A percentile compares a stretch with the other conserved stretches of the same genome.
Conservation (phyloP, 2,888 invertebrate species). For the Polia nebulosa region DNA sequence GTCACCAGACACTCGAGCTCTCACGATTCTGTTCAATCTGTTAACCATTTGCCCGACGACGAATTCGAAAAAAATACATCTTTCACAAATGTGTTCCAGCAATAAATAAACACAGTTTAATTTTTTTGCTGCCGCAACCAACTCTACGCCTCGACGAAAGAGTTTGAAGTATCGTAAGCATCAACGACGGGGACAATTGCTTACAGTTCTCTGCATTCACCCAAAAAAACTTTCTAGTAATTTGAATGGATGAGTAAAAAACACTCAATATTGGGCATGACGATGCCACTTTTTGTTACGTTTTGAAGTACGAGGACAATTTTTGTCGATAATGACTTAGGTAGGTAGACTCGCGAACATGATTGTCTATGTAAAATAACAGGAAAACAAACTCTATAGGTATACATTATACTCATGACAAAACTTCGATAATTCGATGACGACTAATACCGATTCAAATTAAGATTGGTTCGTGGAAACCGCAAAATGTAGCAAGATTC, state of each 20-base stretch:
- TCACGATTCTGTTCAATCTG: slow-evolving; percentile 71
- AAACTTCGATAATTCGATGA: slow-evolving; percentile 16
- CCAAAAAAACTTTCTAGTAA: slow-evolving; percentile 43
- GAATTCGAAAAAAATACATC: slow-evolving; percentile 58
- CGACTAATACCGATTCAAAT: not conserved
- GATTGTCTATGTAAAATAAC: slow-evolving; percentile 19
- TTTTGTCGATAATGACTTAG: not conserved
- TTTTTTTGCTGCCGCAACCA: slow-evolving; percentile 28
- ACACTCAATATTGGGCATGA: not conserved
- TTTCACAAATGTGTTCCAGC: slow-evolving; percentile 60
- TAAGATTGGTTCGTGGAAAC: not conserved
- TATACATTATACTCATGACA: not conserved
- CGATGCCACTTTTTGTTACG: not conserved
- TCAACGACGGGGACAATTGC: slow-evolving; percentile 29
- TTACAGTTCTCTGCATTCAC: slow-evolving; percentile 22
- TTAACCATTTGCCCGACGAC: slow-evolving; percentile 68
- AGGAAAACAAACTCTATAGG: slow-evolving; percentile 7
- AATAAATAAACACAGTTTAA: slow-evolving; percentile 46
- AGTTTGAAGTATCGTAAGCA: slow-evolving; percentile 25
- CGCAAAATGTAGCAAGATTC: not conserved
- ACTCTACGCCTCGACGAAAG: slow-evolving; percentile 23
- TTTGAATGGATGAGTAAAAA: slow-evolving; percentile 21
- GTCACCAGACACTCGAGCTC: slow-evolving; percentile 71
- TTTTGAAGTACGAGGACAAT: slow-evolving; percentile 11
- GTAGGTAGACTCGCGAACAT: not conserved